Conservation (phyloP, 2,113 vertebrate species). For the Lepidothrix coronata region DNA sequence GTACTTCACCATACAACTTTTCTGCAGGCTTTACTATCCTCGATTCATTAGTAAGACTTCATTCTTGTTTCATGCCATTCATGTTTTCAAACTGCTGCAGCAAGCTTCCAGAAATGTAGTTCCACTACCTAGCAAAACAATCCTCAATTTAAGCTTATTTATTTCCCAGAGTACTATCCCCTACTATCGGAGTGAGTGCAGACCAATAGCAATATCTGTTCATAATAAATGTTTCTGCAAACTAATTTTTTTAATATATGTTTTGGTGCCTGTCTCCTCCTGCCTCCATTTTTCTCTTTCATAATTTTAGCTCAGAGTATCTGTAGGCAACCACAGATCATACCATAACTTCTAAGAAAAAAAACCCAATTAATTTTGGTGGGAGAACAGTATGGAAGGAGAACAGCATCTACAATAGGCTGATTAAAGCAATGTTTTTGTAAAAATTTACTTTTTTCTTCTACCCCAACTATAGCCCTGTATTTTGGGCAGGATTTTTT, state of each 20-base stretch:
- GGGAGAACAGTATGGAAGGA: not conserved
- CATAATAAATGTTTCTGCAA: not conserved
- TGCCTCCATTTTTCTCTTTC: not conserved
- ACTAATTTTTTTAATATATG: not conserved
- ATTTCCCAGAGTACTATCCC: not conserved
- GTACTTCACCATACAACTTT: not conserved
- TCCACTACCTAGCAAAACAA: not conserved
- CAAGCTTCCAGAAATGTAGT: not conserved
- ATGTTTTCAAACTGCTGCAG: not conserved
- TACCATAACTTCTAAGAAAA: not conserved
- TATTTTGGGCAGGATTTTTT: not conserved
- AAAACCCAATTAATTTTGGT: not conserved
- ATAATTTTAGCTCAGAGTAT: not conserved
- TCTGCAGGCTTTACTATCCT: not conserved
- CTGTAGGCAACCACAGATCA: not conserved
- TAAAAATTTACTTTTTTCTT: not conserved
- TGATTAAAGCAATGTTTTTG: not conserved
- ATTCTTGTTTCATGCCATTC: not conserved
- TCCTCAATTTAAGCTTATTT: not conserved
- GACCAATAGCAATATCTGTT: not conserved
- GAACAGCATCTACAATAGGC: not conserved
- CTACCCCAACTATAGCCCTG: not conserved
- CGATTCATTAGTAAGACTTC: not conserved
- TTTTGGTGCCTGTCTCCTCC: not conserved
- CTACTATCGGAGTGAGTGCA: not conserved